Percentiles rank a stretch among this genome's conserved stretches.
Evolutionary conservation across 2,888 invertebrate genomes (phyloP).

Genomic region (Agrenia bidenticulata): DNA sequence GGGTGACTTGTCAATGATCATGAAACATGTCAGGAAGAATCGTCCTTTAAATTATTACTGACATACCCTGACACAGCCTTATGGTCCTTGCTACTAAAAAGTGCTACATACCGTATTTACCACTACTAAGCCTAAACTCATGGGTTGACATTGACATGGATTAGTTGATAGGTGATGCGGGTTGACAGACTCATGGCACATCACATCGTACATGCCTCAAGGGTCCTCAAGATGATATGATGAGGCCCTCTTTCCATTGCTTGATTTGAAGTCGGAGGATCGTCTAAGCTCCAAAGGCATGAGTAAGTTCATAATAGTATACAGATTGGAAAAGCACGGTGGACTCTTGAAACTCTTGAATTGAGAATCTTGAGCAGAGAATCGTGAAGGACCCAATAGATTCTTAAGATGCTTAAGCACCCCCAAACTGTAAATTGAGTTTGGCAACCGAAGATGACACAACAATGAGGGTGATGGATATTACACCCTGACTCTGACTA

Average conservation of each 20-base stretch:
- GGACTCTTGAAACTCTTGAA: too few species aligned
- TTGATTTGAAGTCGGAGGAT: neutral
- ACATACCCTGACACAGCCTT: neutral
- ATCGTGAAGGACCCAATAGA: too few species aligned
- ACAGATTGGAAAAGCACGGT: too few species aligned
- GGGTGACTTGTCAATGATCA: slow-evolving; percentile 6
- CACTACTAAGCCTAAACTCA: neutral
- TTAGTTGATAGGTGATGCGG: slow-evolving; percentile 5
- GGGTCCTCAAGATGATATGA: neutral
- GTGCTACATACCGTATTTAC: neutral
- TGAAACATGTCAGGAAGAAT: neutral
- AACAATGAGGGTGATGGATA: slow-evolving; percentile 20
- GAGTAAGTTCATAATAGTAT: neutral
- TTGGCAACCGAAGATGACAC: slow-evolving; percentile 22
- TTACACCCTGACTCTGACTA: slow-evolving; percentile 6
- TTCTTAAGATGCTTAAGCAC: neutral
- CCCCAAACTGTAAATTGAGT: slow-evolving; percentile 10
- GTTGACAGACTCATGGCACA: slow-evolving; percentile 5
- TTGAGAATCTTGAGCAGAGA: too few species aligned
- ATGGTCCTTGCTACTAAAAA: neutral
- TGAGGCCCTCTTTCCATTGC: neutral
- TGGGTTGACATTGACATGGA: slow-evolving; percentile 4
- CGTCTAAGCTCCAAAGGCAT: neutral
- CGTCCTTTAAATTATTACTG: neutral
- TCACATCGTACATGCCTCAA: neutral